Base-by-base conservation (phyloP, 2,113 vertebrate genomes). In the Dromas ardeola region DNA sequence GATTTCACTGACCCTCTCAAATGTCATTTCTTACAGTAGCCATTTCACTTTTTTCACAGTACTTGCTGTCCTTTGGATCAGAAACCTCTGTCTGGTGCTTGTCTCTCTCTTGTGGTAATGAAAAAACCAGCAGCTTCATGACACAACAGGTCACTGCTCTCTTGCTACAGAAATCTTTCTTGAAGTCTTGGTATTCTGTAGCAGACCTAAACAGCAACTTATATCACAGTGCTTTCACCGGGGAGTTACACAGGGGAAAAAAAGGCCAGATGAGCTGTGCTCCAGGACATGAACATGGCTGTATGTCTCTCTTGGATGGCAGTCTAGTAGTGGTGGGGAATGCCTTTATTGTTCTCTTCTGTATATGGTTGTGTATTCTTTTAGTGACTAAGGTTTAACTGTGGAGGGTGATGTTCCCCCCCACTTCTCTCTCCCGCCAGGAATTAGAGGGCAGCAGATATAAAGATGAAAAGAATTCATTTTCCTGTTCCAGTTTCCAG, bases 221-320 rank as follows among this genome's bases (percentile, higher is more conserved):
- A 5, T 3, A 23, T 27, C 26, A 50, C 32, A 27, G 23, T 34
- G 17, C 13, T 69, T 73, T 78, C 17, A 50, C 10, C 9, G 26
- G 20, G 7, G 45, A 15, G 8, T 22, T 49, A 21, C 11, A 30
- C 0, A 36, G 30, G 13, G 21, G 3, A 9, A 42, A 30, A 76
- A 61, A 55, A 63, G 6, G 27, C 11, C 13, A 27, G 36, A n/a
- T 50, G 22, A 70, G 13, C 25, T 29, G 9, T 1, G 2, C 26
- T 40, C 10, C 42, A 42, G 56, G 30, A 45, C 20, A 22, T 22
- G 11, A 29, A 19, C 19, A 67, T 86, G 34, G 18, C 9, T 50
- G 1, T 63, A 23, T 40, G 10, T 58, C 20, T 77, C 16, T 79
- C 42, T 78, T 16, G 47, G 29, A 50, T 34, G 30, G 26, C 7